A percentile compares a stretch with the other conserved stretches of the same genome.
phyloP scores from a whole-genome alignment of 2,113 vertebrate species.

The Hypanus sabinus region DNA sequence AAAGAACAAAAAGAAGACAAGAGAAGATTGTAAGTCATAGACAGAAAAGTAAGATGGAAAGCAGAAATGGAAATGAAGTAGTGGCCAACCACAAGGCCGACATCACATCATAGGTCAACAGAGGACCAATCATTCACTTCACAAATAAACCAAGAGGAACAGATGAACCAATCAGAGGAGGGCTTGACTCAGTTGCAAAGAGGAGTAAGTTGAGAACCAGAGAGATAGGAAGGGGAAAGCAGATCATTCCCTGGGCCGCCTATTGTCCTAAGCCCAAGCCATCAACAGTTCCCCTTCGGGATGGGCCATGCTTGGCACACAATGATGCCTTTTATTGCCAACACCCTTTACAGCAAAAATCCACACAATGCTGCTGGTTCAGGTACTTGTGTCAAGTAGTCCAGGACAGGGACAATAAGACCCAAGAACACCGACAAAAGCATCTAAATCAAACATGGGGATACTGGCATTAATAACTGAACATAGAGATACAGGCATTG shows the following conservation, averaged over 20 bases:
- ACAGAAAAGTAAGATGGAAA: neutral
- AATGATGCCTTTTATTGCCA: no score
- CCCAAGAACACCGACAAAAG: no score
- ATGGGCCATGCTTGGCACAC: no score
- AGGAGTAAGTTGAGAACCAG: neutral
- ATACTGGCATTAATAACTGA: no score
- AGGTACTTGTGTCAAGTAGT: no score
- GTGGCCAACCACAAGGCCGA: neutral
- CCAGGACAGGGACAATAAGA: no score
- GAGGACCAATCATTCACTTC: neutral
- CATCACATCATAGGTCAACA: no score
- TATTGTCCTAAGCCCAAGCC: neutral
- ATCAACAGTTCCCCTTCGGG: no score
- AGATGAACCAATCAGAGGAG: neutral
- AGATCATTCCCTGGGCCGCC: neutral
- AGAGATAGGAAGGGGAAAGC: neutral
- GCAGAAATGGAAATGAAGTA: neutral
- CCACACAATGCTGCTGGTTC: no score
- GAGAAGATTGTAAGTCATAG: constrained; percentile 62
- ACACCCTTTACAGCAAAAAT: no score
- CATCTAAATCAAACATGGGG: no score
- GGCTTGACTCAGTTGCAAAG: neutral
- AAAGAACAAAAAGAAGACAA: constrained; percentile 72
- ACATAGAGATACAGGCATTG: no score
- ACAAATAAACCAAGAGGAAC: neutral